Conservation (phyloP, 2,888 invertebrate species). For the Callosobruchus maculatus region DNA sequence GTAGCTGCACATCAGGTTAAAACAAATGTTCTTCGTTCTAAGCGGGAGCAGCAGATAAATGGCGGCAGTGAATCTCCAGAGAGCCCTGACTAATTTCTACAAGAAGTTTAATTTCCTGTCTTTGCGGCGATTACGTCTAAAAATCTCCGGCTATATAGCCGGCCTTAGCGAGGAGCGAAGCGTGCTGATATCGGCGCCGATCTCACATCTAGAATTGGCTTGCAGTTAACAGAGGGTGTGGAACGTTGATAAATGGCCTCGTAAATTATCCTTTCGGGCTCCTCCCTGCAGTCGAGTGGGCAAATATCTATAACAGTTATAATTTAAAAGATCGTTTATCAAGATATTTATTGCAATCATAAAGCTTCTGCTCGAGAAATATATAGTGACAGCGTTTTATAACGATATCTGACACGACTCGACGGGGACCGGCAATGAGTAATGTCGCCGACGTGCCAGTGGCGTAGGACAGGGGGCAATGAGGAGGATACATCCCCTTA, state of each 20-base stretch:
- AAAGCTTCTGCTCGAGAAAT: conserved; percentile 35
- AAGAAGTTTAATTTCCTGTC: not conserved
- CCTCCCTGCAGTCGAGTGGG: conserved; percentile 51
- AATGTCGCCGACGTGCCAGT: not conserved
- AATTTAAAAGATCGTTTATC: conserved; percentile 53
- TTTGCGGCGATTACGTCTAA: not conserved
- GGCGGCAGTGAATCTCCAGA: not conserved
- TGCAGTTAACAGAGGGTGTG: conserved; percentile 53
- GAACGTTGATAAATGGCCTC: conserved; percentile 52
- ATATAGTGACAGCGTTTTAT: conserved; percentile 35
- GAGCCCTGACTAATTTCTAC: not conserved
- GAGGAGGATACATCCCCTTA: too few relatives aligned
- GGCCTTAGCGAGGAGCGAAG: conserved; percentile 17
- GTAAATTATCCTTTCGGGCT: conserved; percentile 50
- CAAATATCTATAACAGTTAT: conserved; percentile 53
- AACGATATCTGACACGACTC: conserved; percentile 26
- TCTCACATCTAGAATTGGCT: conserved; percentile 59
- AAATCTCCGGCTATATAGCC: not conserved
- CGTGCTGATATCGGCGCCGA: conserved; percentile 15
- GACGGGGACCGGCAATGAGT: not conserved
- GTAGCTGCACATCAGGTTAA: not conserved
- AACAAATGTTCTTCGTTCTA: not conserved
- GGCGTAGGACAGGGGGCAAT: too few relatives aligned
- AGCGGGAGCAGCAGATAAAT: not conserved
- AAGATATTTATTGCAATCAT: conserved; percentile 51